phyloP scores from a whole-genome alignment of 2,888 invertebrate species.

The Pilophorus perplexus region DNA sequence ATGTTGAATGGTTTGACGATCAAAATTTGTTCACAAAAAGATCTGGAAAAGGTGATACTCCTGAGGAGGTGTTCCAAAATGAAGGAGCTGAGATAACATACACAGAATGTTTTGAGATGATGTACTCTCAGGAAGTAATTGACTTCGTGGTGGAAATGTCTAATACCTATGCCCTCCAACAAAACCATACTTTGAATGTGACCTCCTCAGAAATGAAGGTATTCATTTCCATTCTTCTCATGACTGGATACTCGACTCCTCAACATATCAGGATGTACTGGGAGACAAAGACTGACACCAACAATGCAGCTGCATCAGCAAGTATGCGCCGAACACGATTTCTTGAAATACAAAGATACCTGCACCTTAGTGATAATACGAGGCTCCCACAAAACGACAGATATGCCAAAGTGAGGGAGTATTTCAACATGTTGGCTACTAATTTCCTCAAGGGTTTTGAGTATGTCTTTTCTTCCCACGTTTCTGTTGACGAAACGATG shows the following conservation, averaged over 20 bases:
- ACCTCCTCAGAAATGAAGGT: constrained; percentile 25
- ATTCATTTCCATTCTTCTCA: constrained; percentile 29
- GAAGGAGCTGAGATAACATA: constrained; percentile 11
- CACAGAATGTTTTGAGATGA: constrained; percentile 28
- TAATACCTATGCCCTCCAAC: constrained; percentile 6
- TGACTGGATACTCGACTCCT: constrained; percentile 38
- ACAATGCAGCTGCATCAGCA: constrained; percentile 9
- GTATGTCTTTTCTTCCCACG: constrained; percentile 31
- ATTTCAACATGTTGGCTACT: constrained; percentile 42
- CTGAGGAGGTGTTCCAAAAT: background rate
- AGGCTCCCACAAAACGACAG: constrained; percentile 35
- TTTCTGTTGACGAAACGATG: constrained; percentile 44
- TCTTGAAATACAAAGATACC: constrained; percentile 33
- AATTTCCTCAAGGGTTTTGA: constrained; percentile 42
- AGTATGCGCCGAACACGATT: constrained; percentile 39
- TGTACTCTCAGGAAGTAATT: constrained; percentile 23
- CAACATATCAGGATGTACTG: constrained; percentile 27
- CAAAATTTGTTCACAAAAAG: constrained; percentile 18
- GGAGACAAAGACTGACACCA: constrained; percentile 18
- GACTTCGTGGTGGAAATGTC: background rate
- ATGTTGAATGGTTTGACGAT: background rate
- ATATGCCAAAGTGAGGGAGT: constrained; percentile 45
- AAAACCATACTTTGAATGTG: constrained; percentile 26
- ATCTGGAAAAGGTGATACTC: constrained; percentile 30
- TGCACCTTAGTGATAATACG: constrained; percentile 40